Evolutionary conservation across 2,888 invertebrate species (phyloP), one percentile per base, ranked within the genome.

Genomic region (Dione vanillae): DNA sequence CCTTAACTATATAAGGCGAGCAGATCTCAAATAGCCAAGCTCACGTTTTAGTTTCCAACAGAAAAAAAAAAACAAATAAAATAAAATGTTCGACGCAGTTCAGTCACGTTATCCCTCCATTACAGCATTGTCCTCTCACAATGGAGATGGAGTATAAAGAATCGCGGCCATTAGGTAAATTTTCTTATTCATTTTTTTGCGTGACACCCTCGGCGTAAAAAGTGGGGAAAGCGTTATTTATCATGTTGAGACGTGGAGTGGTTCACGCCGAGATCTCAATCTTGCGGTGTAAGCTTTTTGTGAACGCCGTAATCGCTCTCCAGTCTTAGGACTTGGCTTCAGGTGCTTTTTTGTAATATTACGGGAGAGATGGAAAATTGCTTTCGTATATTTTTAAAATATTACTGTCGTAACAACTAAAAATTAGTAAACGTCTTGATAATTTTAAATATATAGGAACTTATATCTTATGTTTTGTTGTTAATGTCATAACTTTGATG

Each of bases 111-210:
- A 92, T 91, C 91, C 90, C 89, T 88, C 91, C 92, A 92, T 93
- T 92, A 92, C 83, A 82, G 87, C 87, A 91, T 93, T 92, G 93
- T 92, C 86, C 89, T 82, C 82, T 81, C 88, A 93, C 93, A 93
- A 93, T 92, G 86, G 92, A 85, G 84, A 84, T 85, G 79, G 87
- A 86, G 86, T 85, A 90, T 92, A 93, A 93, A 92, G 91, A 92
- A 93, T 93, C 87, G 92, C 82, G 79, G 85, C 92, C 92, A 93
- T 93, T 93, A 93, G 92, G 92, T 91, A 93, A 93, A 93, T 93
- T 93, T 93, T 90, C 92, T 92, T 90, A 91, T 92, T 89, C 92
- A 91, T 92, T 93, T 92, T 90, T 92, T 92, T 89, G 87, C 88
- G 90, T 86, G 90, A 91, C 91, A 88, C 92, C 90, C 91, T 88